Conservation (phyloP, 1,140 invertebrate genomes). For the Ectropis grisescens region DNA sequence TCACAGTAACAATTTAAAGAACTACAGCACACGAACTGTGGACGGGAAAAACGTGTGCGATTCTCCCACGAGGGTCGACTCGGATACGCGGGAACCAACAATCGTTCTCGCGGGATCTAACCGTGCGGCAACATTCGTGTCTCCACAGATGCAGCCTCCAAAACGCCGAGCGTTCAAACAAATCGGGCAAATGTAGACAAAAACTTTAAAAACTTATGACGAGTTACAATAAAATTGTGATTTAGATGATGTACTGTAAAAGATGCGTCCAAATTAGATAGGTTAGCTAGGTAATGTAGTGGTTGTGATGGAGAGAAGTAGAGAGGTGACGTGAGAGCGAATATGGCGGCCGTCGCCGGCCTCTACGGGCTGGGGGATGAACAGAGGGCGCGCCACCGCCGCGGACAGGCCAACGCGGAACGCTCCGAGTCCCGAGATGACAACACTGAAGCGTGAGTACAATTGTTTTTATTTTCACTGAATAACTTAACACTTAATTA, state of each 20-base stretch:
- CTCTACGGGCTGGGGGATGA: constrained; percentile 58
- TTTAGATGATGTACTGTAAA: constrained; percentile 41
- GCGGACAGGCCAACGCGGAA: constrained; percentile 51
- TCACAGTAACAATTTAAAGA: too few species aligned
- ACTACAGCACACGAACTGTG: too few species aligned
- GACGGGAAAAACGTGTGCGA: too few species aligned
- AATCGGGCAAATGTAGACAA: constrained; percentile 11
- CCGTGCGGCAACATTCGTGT: too few species aligned
- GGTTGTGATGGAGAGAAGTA: constrained; percentile 22
- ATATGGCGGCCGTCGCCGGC: constrained; percentile 60
- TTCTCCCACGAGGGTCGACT: too few species aligned
- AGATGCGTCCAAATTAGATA: constrained; percentile 54
- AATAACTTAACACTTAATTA: too few species aligned
- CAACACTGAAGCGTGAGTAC: constrained; percentile 64
- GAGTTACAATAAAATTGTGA: constrained; percentile 65
- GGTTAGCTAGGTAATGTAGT: constrained; percentile 24
- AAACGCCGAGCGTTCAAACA: background rate
- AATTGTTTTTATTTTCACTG: too few species aligned
- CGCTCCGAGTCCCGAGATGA: constrained; percentile 61
- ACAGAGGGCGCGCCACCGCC: constrained; percentile 53
- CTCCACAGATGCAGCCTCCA: background rate
- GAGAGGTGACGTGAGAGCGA: constrained; percentile 10
- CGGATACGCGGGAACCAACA: too few species aligned
- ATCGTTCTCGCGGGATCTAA: too few species aligned
- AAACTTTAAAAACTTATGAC: constrained; percentile 40